Conservation (phyloP, 2,888 invertebrate genomes). For the Panorpa germanica region DNA sequence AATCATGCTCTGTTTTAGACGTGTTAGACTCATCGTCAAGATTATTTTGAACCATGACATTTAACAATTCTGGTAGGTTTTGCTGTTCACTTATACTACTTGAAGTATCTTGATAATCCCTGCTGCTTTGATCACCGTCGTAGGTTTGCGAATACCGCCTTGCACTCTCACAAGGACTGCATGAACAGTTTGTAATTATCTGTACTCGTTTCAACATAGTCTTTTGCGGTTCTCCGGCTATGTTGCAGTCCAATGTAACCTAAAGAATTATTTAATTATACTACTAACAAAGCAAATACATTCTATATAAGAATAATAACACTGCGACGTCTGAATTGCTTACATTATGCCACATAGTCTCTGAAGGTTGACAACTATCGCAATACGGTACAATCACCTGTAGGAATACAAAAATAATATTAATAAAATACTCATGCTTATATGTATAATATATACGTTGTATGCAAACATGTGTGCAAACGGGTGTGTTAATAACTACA, state of each 20-base stretch:
- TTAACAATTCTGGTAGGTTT: constrained; percentile 22
- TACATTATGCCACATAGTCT: constrained; percentile 44
- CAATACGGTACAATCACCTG: constrained; percentile 40
- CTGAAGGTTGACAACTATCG: constrained; percentile 46
- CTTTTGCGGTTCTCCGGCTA: constrained; percentile 28
- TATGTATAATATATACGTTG: no score
- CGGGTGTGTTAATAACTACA: no score
- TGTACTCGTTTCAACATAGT: constrained; percentile 39
- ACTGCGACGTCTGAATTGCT: constrained; percentile 13
- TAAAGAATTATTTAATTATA: constrained; percentile 16
- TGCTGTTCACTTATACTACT: no score
- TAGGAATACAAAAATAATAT: no score
- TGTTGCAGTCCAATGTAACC: constrained; percentile 38
- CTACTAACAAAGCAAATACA: neutral
- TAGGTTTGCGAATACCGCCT: no score
- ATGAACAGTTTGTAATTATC: constrained; percentile 44
- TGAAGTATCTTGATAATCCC: no score
- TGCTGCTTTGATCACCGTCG: no score
- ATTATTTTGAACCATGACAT: constrained; percentile 18
- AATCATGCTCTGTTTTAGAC: constrained; percentile 10
- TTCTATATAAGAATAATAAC: constrained; percentile 5
- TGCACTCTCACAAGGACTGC: constrained; percentile 35
- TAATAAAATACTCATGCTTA: no score
- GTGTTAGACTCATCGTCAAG: constrained; percentile 13
- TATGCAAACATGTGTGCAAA: no score